Conservation (phyloP, 1,140 invertebrate genomes). For the Drosophila kikkawai region DNA sequence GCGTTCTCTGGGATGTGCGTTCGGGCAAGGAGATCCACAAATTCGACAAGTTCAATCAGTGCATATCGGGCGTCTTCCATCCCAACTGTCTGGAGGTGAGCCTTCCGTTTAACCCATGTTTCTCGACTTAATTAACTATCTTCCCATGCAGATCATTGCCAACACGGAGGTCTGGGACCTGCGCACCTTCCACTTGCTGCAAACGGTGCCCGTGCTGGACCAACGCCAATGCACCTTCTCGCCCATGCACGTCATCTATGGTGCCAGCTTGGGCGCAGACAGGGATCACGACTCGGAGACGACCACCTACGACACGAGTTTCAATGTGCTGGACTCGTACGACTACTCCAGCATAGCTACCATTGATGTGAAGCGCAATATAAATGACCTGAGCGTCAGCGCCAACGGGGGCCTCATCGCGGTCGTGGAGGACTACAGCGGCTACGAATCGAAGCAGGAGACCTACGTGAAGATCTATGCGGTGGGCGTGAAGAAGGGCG, state of each 20-base stretch:
- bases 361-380: conserved; percentile 94
- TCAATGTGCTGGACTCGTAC: conserved; percentile 96
- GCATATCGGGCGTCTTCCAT: conserved; percentile 98
- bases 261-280: conserved; percentile 85
- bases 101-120: fast-evolving
- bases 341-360: conserved; percentile 98
- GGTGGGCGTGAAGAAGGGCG: conserved; percentile 85
- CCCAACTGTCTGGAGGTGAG: conserved; percentile 96
- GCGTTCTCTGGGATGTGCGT: conserved; percentile 97
- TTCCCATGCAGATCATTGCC: conserved; percentile 87
- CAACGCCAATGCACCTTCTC: conserved; percentile 93
- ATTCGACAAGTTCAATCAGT: conserved; percentile 98
- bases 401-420: conserved; percentile 92
- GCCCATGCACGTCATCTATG: conserved; percentile 88
- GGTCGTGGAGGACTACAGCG: conserved; percentile 92
- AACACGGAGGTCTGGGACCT: conserved; percentile 98
- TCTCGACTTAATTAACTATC: no score
- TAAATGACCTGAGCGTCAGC: conserved; percentile 91
- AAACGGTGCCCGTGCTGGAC: conserved; percentile 96
- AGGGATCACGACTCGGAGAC: conserved; percentile 85
- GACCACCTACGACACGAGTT: conserved; percentile 89
- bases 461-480: conserved; percentile 94
- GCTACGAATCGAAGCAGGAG: conserved; percentile 92
- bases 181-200: conserved; percentile 96
- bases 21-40: conserved; percentile 96